phyloP scores from a whole-genome alignment of 2,797 vertebrate species.

The Anguilla anguilla region DNA sequence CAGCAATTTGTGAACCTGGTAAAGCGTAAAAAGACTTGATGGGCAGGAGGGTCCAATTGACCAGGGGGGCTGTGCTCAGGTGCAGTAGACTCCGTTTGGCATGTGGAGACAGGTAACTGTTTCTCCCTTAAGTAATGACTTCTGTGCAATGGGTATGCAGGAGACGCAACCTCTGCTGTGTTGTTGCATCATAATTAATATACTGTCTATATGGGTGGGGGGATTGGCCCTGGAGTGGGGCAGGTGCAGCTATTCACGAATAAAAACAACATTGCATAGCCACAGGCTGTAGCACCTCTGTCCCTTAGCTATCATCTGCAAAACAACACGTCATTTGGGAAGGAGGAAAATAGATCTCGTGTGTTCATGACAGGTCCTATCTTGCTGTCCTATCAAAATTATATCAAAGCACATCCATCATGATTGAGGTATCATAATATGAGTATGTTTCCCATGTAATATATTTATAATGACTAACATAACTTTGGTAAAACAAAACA shows the following conservation, averaged over 20 bases:
- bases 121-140: slow-evolving; percentile 58
- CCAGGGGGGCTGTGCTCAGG: slow-evolving; percentile 36
- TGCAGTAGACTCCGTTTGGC: slow-evolving; percentile 51
- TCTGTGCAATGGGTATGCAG: slow-evolving; percentile 50
- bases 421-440: background rate
- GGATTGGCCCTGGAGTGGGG: slow-evolving; percentile 28
- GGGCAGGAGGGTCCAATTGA: slow-evolving; percentile 55
- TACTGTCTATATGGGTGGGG: slow-evolving; percentile 13
- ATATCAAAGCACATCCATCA: background rate
- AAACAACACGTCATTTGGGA: background rate
- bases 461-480: background rate
- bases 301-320: background rate
- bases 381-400: background rate
- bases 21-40: slow-evolving; percentile 46
- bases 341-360: background rate
- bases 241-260: background rate
- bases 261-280: background rate
- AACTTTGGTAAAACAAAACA: background rate
- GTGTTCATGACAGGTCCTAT: background rate
- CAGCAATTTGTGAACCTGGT: slow-evolving; percentile 45
- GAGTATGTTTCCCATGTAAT: background rate
- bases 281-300: background rate
- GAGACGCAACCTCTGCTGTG: slow-evolving; percentile 55
- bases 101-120: slow-evolving; percentile 69
- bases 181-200: slow-evolving; percentile 60